Evolutionary conservation across 2,888 invertebrate genomes (phyloP), one percentile per base, ranked within the genome.

Genomic region (Heliconius erato): DNA sequence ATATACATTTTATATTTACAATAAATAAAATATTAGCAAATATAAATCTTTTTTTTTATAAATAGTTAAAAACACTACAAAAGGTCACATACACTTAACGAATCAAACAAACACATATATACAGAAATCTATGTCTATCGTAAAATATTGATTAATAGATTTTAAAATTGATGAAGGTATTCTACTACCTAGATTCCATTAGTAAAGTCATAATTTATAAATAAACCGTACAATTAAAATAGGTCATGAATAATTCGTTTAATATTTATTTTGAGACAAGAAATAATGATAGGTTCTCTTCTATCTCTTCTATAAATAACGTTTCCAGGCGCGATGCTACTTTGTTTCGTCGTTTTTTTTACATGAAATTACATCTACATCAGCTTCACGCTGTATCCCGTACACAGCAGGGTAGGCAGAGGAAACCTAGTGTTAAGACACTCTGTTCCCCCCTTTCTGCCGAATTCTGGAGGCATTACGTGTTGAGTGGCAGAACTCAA

Each of bases 311-410:
- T 86, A 85, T 85, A 81, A 84, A 86, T 86, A 86, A 65, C 78
- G 59, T 74, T 83, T 80, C 80, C 79, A 79, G 78, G 80, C 84
- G 82, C 83, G 81, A 84, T 81, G 84, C 80, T 84, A 85, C 32
- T 32, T 32, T 32, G 32, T 83, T 81, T 81, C 71, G 63, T 59
- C 40, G 80, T 83, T 83, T 86, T 83, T 84, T 86, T 86, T 86
- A 85, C 2, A 28, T 28, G 28, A 28, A 28, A 28, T 28, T 28
- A 28, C 28, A 28, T 28, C 28, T 28, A 2, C 2, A 28, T 28
- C 28, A 28, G 28, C 28, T 28, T 28, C 28, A 28, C 28, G 1
- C 28, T 28, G 28, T 28, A 28, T 28, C 28, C 28, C 28, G 28
- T 2, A 32, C 32, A 32, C 32, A 32, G 32, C 3, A 32, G 32